Conservation (phyloP, 2,888 invertebrate genomes). For the Epistrophe eligans region DNA sequence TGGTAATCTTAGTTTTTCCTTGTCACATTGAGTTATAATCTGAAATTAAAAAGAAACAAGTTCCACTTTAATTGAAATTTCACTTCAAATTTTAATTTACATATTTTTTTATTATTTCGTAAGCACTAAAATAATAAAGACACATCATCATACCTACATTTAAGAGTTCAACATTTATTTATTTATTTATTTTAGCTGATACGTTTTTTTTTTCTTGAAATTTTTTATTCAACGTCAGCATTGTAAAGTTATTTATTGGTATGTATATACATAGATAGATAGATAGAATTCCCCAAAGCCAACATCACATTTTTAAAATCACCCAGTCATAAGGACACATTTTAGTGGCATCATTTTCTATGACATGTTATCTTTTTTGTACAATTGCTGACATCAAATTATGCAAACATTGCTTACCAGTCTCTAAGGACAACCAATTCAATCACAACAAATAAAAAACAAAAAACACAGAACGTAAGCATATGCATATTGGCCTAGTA, state of each 20-base stretch:
- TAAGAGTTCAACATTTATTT: not conserved
- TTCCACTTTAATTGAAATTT: not conserved
- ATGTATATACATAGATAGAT: not conserved
- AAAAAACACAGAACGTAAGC: slow-evolving; percentile 43
- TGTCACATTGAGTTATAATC: slow-evolving; percentile 84
- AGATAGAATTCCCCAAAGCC: slow-evolving; percentile 14
- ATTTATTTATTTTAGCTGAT: not conserved
- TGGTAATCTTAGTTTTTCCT: slow-evolving; percentile 88
- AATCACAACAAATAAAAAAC: slow-evolving; percentile 56
- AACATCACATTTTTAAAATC: slow-evolving; percentile 7
- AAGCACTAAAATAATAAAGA: not conserved
- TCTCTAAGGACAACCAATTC: slow-evolving; percentile 63
- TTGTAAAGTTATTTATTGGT: slow-evolving; percentile 5
- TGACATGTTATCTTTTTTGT: slow-evolving; percentile 33
- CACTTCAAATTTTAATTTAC: not conserved
- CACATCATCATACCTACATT: too few relatives aligned
- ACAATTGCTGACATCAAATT: slow-evolving; percentile 55
- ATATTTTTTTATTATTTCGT: not conserved
- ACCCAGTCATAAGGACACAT: slow-evolving; percentile 22
- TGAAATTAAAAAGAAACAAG: slow-evolving; percentile 82
- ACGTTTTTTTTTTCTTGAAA: not conserved
- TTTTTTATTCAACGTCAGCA: slow-evolving; percentile 8
- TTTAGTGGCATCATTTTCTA: slow-evolving; percentile 39
- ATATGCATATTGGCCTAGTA: slow-evolving; percentile 50
- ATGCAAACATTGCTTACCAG: slow-evolving; percentile 47